A percentile compares a stretch with the other conserved stretches of the same genome.
phyloP scores from a whole-genome alignment of 2,797 vertebrate species.

The Coracias cyanogaster region DNA sequence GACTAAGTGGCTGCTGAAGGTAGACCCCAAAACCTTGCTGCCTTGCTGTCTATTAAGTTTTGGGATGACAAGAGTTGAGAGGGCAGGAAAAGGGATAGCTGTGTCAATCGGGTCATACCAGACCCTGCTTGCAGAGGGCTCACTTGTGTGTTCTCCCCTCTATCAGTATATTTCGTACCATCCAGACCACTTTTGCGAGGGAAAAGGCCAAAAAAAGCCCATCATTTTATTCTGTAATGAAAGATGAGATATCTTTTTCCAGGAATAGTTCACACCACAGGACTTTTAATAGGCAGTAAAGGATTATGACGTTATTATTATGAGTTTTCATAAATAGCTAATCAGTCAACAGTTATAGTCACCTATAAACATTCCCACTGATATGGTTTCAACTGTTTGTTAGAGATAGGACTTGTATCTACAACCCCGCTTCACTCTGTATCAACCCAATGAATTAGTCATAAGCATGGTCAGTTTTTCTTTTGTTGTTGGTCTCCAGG shows the following conservation, averaged over 20 bases:
- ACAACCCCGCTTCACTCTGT: neutral
- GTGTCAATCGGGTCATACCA: neutral
- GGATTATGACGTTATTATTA: neutral
- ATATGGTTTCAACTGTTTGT: neutral
- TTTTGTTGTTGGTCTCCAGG: neutral
- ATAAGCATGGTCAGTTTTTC: neutral
- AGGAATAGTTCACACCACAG: neutral
- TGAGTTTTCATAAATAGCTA: neutral
- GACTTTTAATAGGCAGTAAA: neutral
- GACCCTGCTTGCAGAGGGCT: neutral
- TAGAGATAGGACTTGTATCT: neutral
- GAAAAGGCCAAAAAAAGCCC: neutral
- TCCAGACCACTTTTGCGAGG: neutral
- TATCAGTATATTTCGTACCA: neutral
- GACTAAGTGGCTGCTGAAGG: neutral
- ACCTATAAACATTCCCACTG: neutral
- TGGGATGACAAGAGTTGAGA: neutral
- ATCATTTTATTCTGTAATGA: neutral
- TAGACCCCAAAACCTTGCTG: neutral
- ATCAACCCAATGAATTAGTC: neutral
- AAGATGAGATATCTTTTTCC: neutral
- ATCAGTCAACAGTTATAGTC: neutral
- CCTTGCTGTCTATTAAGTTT: neutral
- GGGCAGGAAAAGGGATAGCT: neutral
- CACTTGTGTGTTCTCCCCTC: rapidly evolving